Evolutionary conservation across 2,888 invertebrate genomes (phyloP).

Genomic region (Bhutanitis thaidina): DNA sequence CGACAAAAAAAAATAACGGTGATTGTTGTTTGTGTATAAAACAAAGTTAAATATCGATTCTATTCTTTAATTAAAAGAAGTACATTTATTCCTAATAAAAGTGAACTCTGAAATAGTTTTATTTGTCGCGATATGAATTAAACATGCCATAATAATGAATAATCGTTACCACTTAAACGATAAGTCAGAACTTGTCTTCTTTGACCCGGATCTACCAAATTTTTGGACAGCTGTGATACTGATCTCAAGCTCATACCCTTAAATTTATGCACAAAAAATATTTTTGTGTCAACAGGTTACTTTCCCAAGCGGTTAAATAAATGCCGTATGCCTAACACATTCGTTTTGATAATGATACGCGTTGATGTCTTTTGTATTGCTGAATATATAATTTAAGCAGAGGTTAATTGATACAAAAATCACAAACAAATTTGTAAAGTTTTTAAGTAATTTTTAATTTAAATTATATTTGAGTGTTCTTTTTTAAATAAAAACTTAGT

Average conservation of each 20-base stretch:
- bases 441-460: too few relatives aligned
- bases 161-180: constrained; percentile 38
- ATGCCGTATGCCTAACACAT: too few relatives aligned
- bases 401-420: too few relatives aligned
- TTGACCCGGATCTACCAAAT: constrained; percentile 67
- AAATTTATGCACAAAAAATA: not conserved
- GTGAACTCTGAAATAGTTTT: not conserved
- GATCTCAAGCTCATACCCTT: constrained; percentile 12
- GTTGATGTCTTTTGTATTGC: constrained; percentile 63
- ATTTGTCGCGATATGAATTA: constrained; percentile 28
- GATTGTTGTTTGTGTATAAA: too few relatives aligned
- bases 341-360: constrained; percentile 31
- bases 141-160: constrained; percentile 31
- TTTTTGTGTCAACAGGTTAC: not conserved
- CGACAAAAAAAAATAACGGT: too few relatives aligned
- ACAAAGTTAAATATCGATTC: not conserved
- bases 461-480: too few relatives aligned
- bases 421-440: too few relatives aligned
- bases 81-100: not conserved
- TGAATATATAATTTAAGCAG: not conserved
- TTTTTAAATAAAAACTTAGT: too few relatives aligned
- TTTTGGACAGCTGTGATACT: constrained; percentile 26
- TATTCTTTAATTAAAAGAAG: not conserved
- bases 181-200: constrained; percentile 55
- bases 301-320: not conserved